These are phyloP conservation scores for Aphelocoma californica DNA, from an alignment of 2,797 vertebrate genomes.

Conservation along the genomic window DNA sequence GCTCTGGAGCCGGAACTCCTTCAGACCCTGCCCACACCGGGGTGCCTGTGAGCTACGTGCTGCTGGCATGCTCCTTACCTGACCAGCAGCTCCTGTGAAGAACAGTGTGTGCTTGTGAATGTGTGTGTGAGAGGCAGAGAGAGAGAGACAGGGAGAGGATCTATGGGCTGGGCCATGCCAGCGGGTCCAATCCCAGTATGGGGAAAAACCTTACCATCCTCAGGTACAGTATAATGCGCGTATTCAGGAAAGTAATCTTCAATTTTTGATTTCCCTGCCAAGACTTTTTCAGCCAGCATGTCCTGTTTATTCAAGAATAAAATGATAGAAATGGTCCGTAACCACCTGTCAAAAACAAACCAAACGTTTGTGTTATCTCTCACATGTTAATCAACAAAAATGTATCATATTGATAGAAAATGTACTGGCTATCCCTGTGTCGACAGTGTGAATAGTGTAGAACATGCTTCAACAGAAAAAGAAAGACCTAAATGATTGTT, in stretches of 20 bases:
- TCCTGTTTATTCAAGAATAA: conserved; percentile 99
- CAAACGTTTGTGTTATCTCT: neutral
- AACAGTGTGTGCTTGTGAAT: neutral
- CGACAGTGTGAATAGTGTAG: neutral
- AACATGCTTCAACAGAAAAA: neutral
- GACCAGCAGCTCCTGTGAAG: neutral
- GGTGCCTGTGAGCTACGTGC: accelerated
- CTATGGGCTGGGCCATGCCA: neutral
- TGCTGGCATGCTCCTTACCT: neutral
- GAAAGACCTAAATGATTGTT: neutral
- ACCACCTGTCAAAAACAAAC: conserved; percentile 82
- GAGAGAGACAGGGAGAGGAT: neutral
- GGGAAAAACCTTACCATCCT: conserved; percentile 84
- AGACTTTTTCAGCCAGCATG: conserved; percentile 98
- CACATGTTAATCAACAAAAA: neutral
- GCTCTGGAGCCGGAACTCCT: neutral
- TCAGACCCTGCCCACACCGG: neutral
- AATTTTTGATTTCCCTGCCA: conserved; percentile 99
- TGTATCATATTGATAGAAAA: neutral
- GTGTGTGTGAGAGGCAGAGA: neutral
- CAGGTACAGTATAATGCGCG: conserved; percentile 93
- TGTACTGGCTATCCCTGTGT: neutral
- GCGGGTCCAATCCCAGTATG: neutral
- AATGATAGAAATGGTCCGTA: conserved; percentile 98
- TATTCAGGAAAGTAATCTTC: conserved; percentile 99